Percentiles rank a stretch among this genome's conserved stretches.
Conservation (phyloP, 2,113 vertebrate species). For the Tragelaphus imberbis region DNA sequence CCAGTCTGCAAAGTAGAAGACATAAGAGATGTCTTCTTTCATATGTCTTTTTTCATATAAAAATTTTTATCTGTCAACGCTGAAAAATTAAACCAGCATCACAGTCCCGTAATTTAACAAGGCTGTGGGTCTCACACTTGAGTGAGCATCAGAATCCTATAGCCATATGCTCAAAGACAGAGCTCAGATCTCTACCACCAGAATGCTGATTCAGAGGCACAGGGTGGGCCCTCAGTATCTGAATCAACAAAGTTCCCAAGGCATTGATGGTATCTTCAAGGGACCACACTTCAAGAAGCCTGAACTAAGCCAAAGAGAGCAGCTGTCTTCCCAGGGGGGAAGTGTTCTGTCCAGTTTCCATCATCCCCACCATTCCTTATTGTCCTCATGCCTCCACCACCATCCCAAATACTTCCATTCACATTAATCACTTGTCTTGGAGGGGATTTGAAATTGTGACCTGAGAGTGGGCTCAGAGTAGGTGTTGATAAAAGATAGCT, state of each 20-base stretch:
- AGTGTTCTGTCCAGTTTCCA: background rate
- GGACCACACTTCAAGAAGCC: background rate
- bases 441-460: background rate
- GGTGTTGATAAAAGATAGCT: background rate
- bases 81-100: background rate
- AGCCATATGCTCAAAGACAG: background rate
- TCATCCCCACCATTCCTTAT: background rate
- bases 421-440: background rate
- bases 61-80: background rate
- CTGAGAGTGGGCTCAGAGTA: background rate
- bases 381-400: rapidly evolving
- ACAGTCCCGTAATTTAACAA: background rate
- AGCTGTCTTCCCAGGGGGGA: background rate
- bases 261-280: background rate
- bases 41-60: background rate
- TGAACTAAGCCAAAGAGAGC: background rate
- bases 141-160: background rate
- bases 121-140: background rate
- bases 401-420: background rate
- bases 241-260: background rate
- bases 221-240: background rate
- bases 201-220: background rate
- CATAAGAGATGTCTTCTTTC: background rate
- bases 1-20: background rate
- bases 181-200: no score